These are phyloP conservation scores for Marronus borbonicus DNA, from an alignment of 2,888 invertebrate genomes.

Conservation along the genomic window DNA sequence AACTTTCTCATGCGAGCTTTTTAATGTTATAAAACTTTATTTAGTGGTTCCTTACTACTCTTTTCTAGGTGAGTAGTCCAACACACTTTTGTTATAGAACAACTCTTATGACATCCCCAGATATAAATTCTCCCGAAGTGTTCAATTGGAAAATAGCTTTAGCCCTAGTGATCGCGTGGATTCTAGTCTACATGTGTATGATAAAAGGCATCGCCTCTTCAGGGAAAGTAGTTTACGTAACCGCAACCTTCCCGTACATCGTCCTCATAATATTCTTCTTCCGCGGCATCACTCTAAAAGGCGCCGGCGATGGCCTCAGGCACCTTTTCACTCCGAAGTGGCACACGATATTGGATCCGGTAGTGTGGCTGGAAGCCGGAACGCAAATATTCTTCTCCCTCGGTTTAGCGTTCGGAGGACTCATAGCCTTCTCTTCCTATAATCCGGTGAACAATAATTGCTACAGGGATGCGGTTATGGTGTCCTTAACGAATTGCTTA, in stretches of 20 bases:
- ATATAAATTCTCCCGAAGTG: conserved; percentile 86
- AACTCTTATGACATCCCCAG: conserved; percentile 90
- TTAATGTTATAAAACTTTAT: no score
- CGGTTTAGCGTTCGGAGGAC: conserved; percentile 94
- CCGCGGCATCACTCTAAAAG: conserved; percentile 91
- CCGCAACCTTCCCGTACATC: conserved; percentile 96
- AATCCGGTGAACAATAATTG: conserved; percentile 98
- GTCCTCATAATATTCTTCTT: conserved; percentile 97
- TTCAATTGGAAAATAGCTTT: conserved; percentile 95
- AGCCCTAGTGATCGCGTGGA: conserved; percentile 92
- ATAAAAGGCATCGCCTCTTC: conserved; percentile 98
- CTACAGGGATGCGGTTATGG: conserved; percentile 93
- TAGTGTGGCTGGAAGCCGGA: conserved; percentile 97
- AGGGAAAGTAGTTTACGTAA: conserved; percentile 96
- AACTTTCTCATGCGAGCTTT: no score
- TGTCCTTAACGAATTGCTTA: conserved; percentile 93
- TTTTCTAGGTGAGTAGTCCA: conserved; percentile 85
- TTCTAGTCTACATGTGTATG: conserved; percentile 96
- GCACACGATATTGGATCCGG: conserved; percentile 92
- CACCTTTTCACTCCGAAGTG: conserved; percentile 95
- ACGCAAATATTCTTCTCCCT: conserved; percentile 98
- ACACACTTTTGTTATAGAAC: conserved; percentile 97
- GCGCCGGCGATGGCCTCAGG: conserved; percentile 85
- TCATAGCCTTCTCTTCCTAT: conserved; percentile 97
- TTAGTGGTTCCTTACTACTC: background rate